phyloP scores from a whole-genome alignment of 1,140 invertebrate genomes.

The Zaprionus africanus region DNA sequence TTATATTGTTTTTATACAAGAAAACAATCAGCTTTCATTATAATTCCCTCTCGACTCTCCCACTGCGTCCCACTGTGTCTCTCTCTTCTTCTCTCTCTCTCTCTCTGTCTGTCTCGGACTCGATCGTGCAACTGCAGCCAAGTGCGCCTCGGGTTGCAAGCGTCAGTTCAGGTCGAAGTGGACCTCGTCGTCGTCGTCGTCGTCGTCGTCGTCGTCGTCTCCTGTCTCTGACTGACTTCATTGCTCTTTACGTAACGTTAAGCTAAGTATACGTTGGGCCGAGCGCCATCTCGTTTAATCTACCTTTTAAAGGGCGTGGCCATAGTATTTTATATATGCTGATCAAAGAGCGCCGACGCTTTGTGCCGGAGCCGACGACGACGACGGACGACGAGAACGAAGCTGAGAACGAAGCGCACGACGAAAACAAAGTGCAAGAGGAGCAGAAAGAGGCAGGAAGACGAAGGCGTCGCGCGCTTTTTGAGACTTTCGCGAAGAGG shows the following conservation, averaged over 20 bases:
- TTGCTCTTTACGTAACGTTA: slow-evolving; percentile 82
- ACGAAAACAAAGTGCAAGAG: slow-evolving; percentile 16
- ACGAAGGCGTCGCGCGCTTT: slow-evolving; percentile 20
- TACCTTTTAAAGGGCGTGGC: slow-evolving; percentile 84
- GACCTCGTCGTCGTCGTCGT: slow-evolving; percentile 17
- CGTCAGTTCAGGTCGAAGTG: slow-evolving; percentile 38
- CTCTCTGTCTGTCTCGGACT: neutral
- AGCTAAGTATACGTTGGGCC: slow-evolving; percentile 77
- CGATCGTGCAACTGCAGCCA: slow-evolving; percentile 53
- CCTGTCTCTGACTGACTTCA: slow-evolving; percentile 70
- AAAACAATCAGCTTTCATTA: neutral
- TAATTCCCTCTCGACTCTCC: neutral
- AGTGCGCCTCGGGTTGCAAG: slow-evolving; percentile 70
- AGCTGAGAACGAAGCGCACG: slow-evolving; percentile 19
- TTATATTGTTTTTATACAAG: slow-evolving; percentile 5
- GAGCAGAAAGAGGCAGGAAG: neutral
- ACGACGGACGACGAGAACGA: slow-evolving; percentile 24
- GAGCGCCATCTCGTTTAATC: slow-evolving; percentile 84
- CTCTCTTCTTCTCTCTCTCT: neutral
- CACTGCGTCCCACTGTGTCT: slow-evolving; percentile 52
- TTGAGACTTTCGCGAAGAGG: slow-evolving; percentile 19
- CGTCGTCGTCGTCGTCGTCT: slow-evolving; percentile 42
- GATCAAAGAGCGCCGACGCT: slow-evolving; percentile 83
- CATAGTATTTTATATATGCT: slow-evolving; percentile 84
- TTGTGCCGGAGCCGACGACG: slow-evolving; percentile 54